Conservation (phyloP, 2,113 vertebrate species). For the Loxodonta africana region DNA sequence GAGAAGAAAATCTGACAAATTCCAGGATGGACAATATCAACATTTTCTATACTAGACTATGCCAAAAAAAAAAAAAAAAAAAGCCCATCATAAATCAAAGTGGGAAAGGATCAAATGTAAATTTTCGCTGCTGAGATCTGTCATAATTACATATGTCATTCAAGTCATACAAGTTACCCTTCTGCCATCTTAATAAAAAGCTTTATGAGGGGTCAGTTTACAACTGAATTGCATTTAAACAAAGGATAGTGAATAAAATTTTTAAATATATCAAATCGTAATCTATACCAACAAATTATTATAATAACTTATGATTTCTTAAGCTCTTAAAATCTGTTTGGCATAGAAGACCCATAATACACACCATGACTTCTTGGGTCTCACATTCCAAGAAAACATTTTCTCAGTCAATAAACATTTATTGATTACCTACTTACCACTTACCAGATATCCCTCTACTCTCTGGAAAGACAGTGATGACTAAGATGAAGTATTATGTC, state of each 20-base stretch:
- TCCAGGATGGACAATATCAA: background rate
- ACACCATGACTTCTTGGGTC: slow-evolving; percentile 23
- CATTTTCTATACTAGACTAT: background rate
- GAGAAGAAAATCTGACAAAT: slow-evolving; percentile 38
- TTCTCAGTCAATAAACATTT: slow-evolving; percentile 49
- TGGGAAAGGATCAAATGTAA: background rate
- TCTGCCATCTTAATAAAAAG: background rate
- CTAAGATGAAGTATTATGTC: background rate
- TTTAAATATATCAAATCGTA: slow-evolving; percentile 32
- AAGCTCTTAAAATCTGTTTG: slow-evolving; percentile 7
- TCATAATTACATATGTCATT: background rate
- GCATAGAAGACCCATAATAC: background rate
- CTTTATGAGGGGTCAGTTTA: background rate
- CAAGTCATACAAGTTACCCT: slow-evolving; percentile 33
- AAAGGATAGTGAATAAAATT: slow-evolving; percentile 52
- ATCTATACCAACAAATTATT: slow-evolving; percentile 22
- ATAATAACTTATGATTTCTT: background rate
- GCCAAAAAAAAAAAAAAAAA: background rate
- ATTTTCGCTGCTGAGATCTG: background rate
- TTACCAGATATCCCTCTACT: background rate
- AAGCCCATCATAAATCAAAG: slow-evolving; percentile 53
- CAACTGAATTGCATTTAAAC: background rate
- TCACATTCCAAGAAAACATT: background rate
- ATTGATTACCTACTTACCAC: background rate
- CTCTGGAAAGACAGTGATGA: background rate